These are phyloP conservation scores for Boloria euphrosyne DNA, from an alignment of 2,888 invertebrate species.

Conservation along the genomic window DNA sequence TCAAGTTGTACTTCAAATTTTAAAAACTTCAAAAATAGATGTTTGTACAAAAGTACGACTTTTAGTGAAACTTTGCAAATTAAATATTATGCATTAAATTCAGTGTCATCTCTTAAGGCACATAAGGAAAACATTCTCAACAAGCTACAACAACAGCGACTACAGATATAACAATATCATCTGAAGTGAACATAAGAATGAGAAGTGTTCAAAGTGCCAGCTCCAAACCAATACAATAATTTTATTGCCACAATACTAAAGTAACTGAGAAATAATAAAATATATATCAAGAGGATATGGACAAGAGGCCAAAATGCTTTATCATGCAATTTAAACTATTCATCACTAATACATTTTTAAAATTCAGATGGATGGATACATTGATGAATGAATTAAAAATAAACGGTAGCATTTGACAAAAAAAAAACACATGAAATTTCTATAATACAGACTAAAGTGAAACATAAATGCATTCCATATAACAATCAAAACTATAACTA, in stretches of 20 bases:
- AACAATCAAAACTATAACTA: neutral
- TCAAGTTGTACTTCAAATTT: slow-evolving; percentile 22
- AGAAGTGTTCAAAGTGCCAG: slow-evolving; percentile 26
- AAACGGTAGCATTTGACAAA: neutral
- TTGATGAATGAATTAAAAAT: too few species aligned
- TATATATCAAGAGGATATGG: neutral
- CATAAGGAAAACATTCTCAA: slow-evolving; percentile 33
- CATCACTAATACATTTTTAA: neutral
- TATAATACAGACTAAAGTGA: neutral
- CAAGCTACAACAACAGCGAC: slow-evolving; percentile 35
- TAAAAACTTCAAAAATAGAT: slow-evolving; percentile 1
- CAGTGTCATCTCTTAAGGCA: slow-evolving; percentile 34
- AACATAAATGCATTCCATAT: slow-evolving; percentile 3
- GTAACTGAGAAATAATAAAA: neutral
- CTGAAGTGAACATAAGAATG: slow-evolving; percentile 28
- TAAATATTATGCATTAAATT: slow-evolving; percentile 14
- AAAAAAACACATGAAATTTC: neutral
- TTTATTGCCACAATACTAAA: slow-evolving; percentile 19
- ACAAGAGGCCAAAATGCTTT: slow-evolving; percentile 25
- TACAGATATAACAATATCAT: slow-evolving; percentile 35
- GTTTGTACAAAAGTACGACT: slow-evolving; percentile 20
- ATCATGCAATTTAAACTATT: slow-evolving; percentile 18
- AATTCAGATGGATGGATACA: neutral
- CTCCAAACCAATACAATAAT: slow-evolving; percentile 37
- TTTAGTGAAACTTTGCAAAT: slow-evolving; percentile 2